Evolutionary conservation across 2,797 vertebrate species (phyloP), one percentile per base, ranked within the genome.

Genomic region (Zenarchopterus dispar): DNA sequence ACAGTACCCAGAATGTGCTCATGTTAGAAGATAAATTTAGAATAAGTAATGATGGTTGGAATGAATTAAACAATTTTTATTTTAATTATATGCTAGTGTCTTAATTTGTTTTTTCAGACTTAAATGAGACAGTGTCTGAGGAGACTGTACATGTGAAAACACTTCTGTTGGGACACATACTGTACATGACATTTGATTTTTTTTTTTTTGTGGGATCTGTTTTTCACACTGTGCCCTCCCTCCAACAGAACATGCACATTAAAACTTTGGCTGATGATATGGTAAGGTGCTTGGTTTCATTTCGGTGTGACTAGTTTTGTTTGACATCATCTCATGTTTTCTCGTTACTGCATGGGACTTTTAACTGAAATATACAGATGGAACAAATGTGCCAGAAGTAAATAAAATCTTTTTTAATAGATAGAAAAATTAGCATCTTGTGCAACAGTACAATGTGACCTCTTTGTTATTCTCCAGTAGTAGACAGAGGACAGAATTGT

Each of bases 261-360:
- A 99, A 99, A 99, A 98, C 97, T 94, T 95, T 99, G 97, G 97
- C 97, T 93, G 97, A 99, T 93, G 97, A 99, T 92, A 94, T 99
- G 97, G 97, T 99, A 99, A 99, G 97, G 93, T 92, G 91, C 92
- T 85, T 62, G 87, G 91, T 93, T 93, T 93, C 75, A 90, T 87
- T 87, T 86, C 56, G 54, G 59, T 84, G 64, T 89, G 67, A 56
- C 55, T 81, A 41, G 50, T 77, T 86, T 85, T 78, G 54, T 76
- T 85, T 81, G 65, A n/a, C 64, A 72, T 71, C 70, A 76, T 73
- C 39, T 81, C 56, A 63, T 73, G 36, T 80, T 60, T 77, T 88
- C 62, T 80, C 45, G 70, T 75, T 44, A 26, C 50, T 86, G 88
- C 91, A 89, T 89, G 86, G 18, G 16, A 83, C 18, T 8, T 74